phyloP scores from a whole-genome alignment of 1,140 invertebrate species.

The Bombus fervidus region DNA sequence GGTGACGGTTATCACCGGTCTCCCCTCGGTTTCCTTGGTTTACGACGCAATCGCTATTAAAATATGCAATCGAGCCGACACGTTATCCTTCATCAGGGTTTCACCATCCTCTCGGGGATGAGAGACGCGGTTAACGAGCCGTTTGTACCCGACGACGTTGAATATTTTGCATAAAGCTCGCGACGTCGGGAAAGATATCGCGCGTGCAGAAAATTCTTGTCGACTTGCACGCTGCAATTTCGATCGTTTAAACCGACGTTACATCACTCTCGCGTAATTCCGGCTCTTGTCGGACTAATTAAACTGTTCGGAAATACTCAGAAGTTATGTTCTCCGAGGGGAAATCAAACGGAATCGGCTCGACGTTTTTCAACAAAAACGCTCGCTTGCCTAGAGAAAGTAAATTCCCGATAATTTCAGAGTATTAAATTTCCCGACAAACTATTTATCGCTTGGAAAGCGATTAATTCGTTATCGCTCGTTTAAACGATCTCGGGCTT shows the following conservation, averaged over 20 bases:
- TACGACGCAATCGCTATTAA: not conserved
- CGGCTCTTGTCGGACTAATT: not conserved
- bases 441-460: too few relatives aligned
- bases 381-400: too few relatives aligned
- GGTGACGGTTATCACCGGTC: not conserved
- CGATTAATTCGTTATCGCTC: too few relatives aligned
- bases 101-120: not conserved
- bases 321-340: too few relatives aligned
- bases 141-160: not conserved
- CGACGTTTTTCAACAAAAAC: too few relatives aligned
- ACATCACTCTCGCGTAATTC: not conserved
- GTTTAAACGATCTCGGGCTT: too few relatives aligned
- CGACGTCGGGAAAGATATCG: not conserved
- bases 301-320: not conserved
- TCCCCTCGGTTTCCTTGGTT: not conserved
- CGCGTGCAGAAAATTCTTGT: not conserved
- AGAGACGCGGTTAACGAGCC: conserved; percentile 1
- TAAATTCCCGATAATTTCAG: too few relatives aligned
- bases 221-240: not conserved
- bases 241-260: not conserved
- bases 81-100: not conserved
- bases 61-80: not conserved
- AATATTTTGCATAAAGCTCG: not conserved
- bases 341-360: too few relatives aligned
- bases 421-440: too few relatives aligned